phyloP scores from a whole-genome alignment of 2,888 invertebrate genomes.

The Linnaemya tessellans region DNA sequence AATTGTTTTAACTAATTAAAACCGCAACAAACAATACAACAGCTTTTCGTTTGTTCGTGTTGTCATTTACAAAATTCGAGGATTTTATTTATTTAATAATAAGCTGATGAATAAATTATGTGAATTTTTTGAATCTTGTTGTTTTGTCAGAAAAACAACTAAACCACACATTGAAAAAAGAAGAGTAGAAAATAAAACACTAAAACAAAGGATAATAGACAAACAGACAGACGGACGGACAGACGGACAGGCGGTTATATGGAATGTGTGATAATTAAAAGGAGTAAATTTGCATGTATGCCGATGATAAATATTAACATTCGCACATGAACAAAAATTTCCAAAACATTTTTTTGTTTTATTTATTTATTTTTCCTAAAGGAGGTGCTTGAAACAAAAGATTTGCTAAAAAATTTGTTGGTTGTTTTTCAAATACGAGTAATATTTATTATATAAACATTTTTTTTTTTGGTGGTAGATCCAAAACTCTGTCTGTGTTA shows the following conservation, averaged over 20 bases:
- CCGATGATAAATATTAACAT: slow-evolving; percentile 61
- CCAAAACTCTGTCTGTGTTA: slow-evolving; percentile 54
- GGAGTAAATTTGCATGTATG: slow-evolving; percentile 58
- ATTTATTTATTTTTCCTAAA: slow-evolving; percentile 26
- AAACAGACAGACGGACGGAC: slow-evolving; percentile 25
- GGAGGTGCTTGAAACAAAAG: slow-evolving; percentile 65
- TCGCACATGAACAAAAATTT: slow-evolving; percentile 29
- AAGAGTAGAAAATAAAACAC: slow-evolving; percentile 19
- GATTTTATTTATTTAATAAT: slow-evolving; percentile 69
- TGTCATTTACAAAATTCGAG: slow-evolving; percentile 70
- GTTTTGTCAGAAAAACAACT: slow-evolving; percentile 49
- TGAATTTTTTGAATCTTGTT: slow-evolving; percentile 36
- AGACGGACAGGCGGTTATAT: not conserved
- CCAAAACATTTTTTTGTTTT: slow-evolving; percentile 15
- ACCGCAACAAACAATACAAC: slow-evolving; percentile 70
- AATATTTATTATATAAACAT: slow-evolving; percentile 29
- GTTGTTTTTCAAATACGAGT: slow-evolving; percentile 20
- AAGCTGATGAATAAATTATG: slow-evolving; percentile 68
- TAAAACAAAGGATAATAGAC: slow-evolving; percentile 51
- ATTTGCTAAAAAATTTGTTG: slow-evolving; percentile 48
- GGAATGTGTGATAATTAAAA: slow-evolving; percentile 63
- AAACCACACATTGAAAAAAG: slow-evolving; percentile 33
- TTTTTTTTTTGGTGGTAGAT: slow-evolving; percentile 36
- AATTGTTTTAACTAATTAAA: slow-evolving; percentile 70
- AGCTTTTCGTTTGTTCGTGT: slow-evolving; percentile 66